Evolutionary conservation across 1,140 invertebrate species (phyloP).

Genomic region (Drosophila triauraria): DNA sequence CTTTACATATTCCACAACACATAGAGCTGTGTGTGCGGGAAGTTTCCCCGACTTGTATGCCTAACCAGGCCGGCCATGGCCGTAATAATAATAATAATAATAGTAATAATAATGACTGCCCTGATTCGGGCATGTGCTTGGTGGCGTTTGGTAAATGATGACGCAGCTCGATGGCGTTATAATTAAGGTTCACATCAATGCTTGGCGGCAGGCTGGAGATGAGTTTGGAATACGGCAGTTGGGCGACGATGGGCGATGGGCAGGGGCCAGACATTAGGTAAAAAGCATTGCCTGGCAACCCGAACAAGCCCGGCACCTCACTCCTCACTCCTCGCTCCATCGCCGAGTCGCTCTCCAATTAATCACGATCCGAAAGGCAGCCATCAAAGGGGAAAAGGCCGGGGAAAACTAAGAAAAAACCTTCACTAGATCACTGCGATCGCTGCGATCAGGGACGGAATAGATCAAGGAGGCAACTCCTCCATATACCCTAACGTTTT

Average conservation of each 20-base stretch:
- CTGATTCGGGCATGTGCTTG: constrained; percentile 49
- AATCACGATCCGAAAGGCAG: constrained; percentile 62
- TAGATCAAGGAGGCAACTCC: background rate
- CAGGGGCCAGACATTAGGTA: constrained; percentile 51
- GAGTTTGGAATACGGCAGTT: constrained; percentile 40
- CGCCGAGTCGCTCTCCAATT: constrained; percentile 46
- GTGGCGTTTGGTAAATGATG: constrained; percentile 70
- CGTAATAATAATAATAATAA: constrained; percentile 28
- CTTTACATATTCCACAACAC: background rate
- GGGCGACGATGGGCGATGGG: constrained; percentile 11
- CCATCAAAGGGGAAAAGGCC: constrained; percentile 39
- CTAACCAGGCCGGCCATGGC: constrained; percentile 14
- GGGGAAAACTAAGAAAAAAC: constrained; percentile 33
- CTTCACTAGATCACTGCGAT: constrained; percentile 25
- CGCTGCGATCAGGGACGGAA: background rate
- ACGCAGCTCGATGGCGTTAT: constrained; percentile 78
- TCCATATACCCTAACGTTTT: background rate
- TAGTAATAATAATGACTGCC: constrained; percentile 54
- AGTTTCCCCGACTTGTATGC: constrained; percentile 18
- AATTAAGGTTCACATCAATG: constrained; percentile 75
- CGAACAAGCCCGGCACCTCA: constrained; percentile 3
- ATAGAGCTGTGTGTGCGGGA: background rate
- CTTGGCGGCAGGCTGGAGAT: constrained; percentile 22
- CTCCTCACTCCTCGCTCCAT: background rate
- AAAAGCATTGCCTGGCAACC: constrained; percentile 34